Conservation (phyloP, 2,888 invertebrate species). For the Eumerus sabulonum region DNA sequence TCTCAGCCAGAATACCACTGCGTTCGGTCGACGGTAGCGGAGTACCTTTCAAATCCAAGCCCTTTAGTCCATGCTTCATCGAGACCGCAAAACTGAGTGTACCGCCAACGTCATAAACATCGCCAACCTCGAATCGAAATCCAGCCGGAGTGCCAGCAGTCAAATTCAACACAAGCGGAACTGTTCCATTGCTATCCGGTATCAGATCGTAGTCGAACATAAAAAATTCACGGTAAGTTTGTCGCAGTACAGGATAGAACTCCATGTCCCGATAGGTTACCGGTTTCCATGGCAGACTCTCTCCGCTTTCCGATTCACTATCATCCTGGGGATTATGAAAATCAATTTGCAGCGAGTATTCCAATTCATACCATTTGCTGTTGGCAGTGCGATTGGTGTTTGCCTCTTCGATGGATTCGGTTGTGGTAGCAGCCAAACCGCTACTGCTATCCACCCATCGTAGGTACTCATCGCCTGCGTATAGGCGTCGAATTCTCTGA, state of each 20-base stretch:
- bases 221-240: constrained; percentile 87
- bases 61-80: constrained; percentile 81
- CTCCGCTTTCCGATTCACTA: constrained; percentile 39
- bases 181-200: constrained; percentile 82
- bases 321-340: constrained; percentile 70
- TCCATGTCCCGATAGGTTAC: constrained; percentile 73
- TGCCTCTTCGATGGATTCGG: constrained; percentile 40
- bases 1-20: constrained; percentile 75
- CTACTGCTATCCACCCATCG: constrained; percentile 52
- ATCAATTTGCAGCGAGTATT: constrained; percentile 74
- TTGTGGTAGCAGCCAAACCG: constrained; percentile 24
- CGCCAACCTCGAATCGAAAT: constrained; percentile 85
- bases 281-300: constrained; percentile 71
- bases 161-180: constrained; percentile 84
- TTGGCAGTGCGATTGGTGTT: constrained; percentile 32
- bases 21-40: constrained; percentile 71
- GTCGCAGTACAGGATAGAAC: constrained; percentile 79
- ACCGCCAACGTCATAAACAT: constrained; percentile 89
- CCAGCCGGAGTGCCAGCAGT: constrained; percentile 83
- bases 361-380: constrained; percentile 69
- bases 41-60: constrained; percentile 70
- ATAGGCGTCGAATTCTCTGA: constrained; percentile 62
- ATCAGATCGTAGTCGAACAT: constrained; percentile 87
- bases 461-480: constrained; percentile 57
- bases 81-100: constrained; percentile 86